These are phyloP conservation scores for Drosophila sechellia DNA, from an alignment of 1,140 invertebrate genomes.

Conservation along the genomic window DNA sequence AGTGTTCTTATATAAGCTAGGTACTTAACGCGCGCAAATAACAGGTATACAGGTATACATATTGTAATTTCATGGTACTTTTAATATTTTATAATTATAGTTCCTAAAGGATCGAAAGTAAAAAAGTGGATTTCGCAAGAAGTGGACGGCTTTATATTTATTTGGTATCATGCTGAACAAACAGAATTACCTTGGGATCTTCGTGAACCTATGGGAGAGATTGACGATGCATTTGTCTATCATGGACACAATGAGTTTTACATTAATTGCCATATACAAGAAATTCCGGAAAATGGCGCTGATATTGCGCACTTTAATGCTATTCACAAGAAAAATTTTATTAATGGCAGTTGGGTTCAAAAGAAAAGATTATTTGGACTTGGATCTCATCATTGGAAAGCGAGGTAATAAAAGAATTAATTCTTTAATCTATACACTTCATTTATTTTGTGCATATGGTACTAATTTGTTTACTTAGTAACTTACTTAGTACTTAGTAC, in stretches of 20 bases:
- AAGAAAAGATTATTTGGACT: constrained; percentile 16
- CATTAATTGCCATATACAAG: constrained; percentile 92
- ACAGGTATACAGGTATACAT: not conserved
- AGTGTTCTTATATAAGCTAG: no score
- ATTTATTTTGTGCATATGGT: no score
- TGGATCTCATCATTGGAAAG: constrained; percentile 68
- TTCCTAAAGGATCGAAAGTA: constrained; percentile 87
- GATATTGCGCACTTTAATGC: constrained; percentile 92
- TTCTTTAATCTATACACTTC: not conserved
- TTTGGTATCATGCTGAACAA: constrained; percentile 93
- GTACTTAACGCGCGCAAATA: no score
- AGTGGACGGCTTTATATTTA: constrained; percentile 90
- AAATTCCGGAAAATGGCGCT: constrained; percentile 96
- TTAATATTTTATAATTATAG: constrained; percentile 19
- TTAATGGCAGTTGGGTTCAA: constrained; percentile 82
- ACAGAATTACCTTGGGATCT: constrained; percentile 89
- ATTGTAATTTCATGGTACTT: not conserved
- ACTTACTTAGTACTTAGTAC: no score
- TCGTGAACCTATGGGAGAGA: constrained; percentile 86
- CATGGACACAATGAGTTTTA: constrained; percentile 91
- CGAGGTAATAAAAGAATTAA: constrained; percentile 48
- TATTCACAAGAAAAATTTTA: constrained; percentile 88
- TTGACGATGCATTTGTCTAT: constrained; percentile 87
- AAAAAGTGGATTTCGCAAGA: constrained; percentile 89
- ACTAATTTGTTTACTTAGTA: no score